A percentile compares a stretch with the other conserved stretches of the same genome.
phyloP scores from a whole-genome alignment of 1,140 invertebrate genomes.

The Thaumetopoea pityocampa region DNA sequence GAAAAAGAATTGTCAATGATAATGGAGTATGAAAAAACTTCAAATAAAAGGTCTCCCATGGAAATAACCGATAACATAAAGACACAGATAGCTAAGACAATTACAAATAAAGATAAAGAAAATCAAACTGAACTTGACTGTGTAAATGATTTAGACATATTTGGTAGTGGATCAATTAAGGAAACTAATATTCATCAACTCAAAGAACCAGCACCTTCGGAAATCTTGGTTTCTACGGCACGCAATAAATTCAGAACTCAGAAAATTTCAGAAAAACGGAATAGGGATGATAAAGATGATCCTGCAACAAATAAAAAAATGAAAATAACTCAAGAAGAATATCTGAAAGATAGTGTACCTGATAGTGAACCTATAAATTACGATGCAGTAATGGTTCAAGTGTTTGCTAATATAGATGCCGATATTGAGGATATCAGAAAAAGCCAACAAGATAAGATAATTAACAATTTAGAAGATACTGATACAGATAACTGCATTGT shows the following conservation, averaged over 20 bases:
- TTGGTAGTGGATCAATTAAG: constrained; percentile 45
- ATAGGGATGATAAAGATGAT: constrained; percentile 31
- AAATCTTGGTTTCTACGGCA: constrained; percentile 42
- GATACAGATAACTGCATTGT: constrained; percentile 7
- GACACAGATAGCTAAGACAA: neutral
- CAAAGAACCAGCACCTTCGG: constrained; percentile 39
- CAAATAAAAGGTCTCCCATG: constrained; percentile 18
- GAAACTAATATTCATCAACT: constrained; percentile 36
- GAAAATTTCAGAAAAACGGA: constrained; percentile 36
- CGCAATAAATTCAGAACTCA: constrained; percentile 30
- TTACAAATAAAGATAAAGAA: neutral
- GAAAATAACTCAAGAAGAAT: constrained; percentile 13
- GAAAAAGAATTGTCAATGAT: constrained; percentile 51
- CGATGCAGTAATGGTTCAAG: constrained; percentile 51
- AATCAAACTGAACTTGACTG: constrained; percentile 26
- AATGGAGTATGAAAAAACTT: constrained; percentile 34
- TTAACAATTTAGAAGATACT: constrained; percentile 9
- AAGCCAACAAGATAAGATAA: constrained; percentile 14
- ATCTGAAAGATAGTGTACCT: constrained; percentile 9
- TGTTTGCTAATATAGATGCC: constrained; percentile 58
- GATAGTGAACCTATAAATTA: constrained; percentile 51
- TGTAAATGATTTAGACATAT: constrained; percentile 50
- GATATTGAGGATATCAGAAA: constrained; percentile 39
- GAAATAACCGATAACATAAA: neutral
- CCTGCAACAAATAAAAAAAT: constrained; percentile 30